Base-by-base conservation (phyloP, 2,113 vertebrate genomes). In the Poeciliopsis occidentalis region DNA sequence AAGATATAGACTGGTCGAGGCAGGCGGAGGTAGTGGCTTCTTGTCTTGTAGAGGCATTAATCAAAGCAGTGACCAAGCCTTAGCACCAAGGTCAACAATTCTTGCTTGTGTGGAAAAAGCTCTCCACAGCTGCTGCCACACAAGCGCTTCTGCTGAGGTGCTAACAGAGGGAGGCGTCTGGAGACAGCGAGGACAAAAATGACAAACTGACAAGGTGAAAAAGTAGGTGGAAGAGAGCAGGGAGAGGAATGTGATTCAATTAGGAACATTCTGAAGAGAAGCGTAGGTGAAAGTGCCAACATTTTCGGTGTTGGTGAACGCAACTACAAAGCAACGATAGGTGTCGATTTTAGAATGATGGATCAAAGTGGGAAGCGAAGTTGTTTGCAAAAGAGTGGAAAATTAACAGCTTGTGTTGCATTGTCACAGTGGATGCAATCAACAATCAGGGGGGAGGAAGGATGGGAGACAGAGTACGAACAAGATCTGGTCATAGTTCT, bases 11-110 rank as follows among this genome's bases (percentile, higher is more conserved):
- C 88, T 86, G 87, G 84, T 77, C 81, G 10, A 37, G 69, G 85
- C 81, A 86, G 88, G 84, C 84, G 82, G 80, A 88, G 86, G 82
- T 80, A 91, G 84, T 85, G 71, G 91, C 89, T 89, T 88, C 88
- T 92, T 80, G 84, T 92, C 92, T 92, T 93, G 92, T 94, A 83
- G 76, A 84, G 87, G 84, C 92, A 94, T 94, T 93, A 94, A 95
- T 95, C 91, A 92, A 87, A 77, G 88, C 88, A 73, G 82, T 32
- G 75, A 86, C 85, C 86, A 69, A 76, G 80, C 44, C 67, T 84
- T 89, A 87, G 78, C 82, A 61, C 87, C 91, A 92, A 94, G 94
- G 93, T 94, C 91, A 87, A 90, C 83, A 69, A 81, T 90, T 84
- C 75, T 90, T 61, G 60, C 72, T 69, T 78, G 84, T 86, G 92